A percentile compares a stretch with the other conserved stretches of the same genome.
phyloP scores from a whole-genome alignment of 2,113 vertebrate species.

The Perca flavescens region DNA sequence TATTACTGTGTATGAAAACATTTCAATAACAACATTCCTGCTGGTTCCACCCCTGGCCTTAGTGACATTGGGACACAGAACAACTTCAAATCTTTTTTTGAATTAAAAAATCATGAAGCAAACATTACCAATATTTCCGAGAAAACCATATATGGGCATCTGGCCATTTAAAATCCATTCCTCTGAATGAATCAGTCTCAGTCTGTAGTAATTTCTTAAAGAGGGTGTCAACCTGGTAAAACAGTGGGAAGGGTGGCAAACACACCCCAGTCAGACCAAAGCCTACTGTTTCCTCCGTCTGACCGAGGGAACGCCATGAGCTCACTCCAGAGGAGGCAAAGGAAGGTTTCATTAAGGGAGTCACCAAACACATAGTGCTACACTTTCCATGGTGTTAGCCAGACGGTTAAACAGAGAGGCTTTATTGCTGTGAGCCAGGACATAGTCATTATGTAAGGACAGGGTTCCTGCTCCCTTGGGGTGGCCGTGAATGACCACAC shows the following conservation, averaged over 20 bases:
- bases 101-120: slow-evolving; percentile 54
- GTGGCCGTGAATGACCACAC: slow-evolving; percentile 59
- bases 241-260: slow-evolving; percentile 71
- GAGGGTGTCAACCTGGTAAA: slow-evolving; percentile 74
- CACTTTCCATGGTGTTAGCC: slow-evolving; percentile 81
- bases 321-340: slow-evolving; percentile 75
- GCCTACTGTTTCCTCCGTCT: slow-evolving; percentile 66
- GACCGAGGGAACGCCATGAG: slow-evolving; percentile 73
- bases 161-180: slow-evolving; percentile 42
- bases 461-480: slow-evolving; percentile 63
- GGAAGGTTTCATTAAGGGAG: slow-evolving; percentile 73
- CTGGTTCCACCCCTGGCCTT: slow-evolving; percentile 27
- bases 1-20: slow-evolving; percentile 48
- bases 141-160: slow-evolving; percentile 46
- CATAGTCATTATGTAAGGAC: slow-evolving; percentile 73
- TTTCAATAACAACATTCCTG: slow-evolving; percentile 42
- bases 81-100: slow-evolving; percentile 29
- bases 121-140: slow-evolving; percentile 47
- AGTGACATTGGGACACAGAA: slow-evolving; percentile 23
- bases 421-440: slow-evolving; percentile 76
- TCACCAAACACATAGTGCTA: slow-evolving; percentile 76
- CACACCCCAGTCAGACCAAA: slow-evolving; percentile 67
- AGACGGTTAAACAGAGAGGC: slow-evolving; percentile 79
- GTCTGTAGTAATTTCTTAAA: slow-evolving; percentile 69
- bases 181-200: slow-evolving; percentile 74